Evolutionary conservation across 2,888 invertebrate genomes (phyloP), one percentile per base, ranked within the genome.

Genomic region (Xylocampa areola): DNA sequence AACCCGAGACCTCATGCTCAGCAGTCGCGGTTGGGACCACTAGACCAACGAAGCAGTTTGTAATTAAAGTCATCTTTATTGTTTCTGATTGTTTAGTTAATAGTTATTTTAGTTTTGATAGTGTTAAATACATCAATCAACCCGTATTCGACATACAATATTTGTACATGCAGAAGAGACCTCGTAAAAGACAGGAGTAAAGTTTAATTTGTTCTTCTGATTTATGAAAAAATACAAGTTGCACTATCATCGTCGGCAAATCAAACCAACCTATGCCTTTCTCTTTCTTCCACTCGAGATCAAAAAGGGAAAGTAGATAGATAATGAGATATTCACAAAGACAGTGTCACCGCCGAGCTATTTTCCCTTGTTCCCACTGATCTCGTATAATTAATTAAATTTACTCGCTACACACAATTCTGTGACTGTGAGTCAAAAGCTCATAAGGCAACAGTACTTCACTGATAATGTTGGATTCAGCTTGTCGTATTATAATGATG

Each of bases 201-300:
- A n/a, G n/a, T n/a, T n/a, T n/a, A n/a, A n/a, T n/a, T n/a, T n/a
- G n/a, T n/a, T n/a, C 68, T 66, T 53, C 62, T 77, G 81, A 79
- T 82, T 77, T 78, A 82, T 75, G 67, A 76, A 70, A 60, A 55
- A 57, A 8, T 11, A 14, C 10, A 49, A 35, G 4, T 16, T 62
- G 49, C 69, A 39, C 1, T 16, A 32, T 80, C 79, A 83, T 75
- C 71, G 49, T 53, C 39, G 23, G 14, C 48, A n/a, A 43, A 48
- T n/a, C 23, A 33, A 44, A 33, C 4, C 23, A 19, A 32, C 37
- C 35, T 45, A 44, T 23, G 5, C 2, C 16, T 1, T 0, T 64
- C 58, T 52, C 64, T 16, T 29, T 63, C n/a, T 11, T 5, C 11
- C 33, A 10, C 7, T 16, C n/a, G 2, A 21, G 2, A 5, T 29